Evolutionary conservation across 1,140 invertebrate species (phyloP), one percentile per base, ranked within the genome.

Genomic region (Macrotrachela quadricornifera): DNA sequence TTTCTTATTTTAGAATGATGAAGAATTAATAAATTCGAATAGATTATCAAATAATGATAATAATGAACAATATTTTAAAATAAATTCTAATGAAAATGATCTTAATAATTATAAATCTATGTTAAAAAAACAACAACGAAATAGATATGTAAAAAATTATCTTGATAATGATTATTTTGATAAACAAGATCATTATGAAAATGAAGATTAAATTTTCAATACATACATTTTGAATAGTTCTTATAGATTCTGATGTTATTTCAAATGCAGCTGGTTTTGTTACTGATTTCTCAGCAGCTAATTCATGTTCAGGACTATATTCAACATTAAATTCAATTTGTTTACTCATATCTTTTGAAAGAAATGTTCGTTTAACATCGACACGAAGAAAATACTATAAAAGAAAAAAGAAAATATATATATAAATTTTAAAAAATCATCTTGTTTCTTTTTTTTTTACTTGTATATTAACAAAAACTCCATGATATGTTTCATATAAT

Each of bases 401-500:
- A 47, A 51, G 50, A 49, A 59, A 53, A 46, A 55, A 50, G 54
- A 53, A 50, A 49, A 43, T 49, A 51, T 16, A 54, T 4, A 14
- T 46, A 10, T 39, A 21, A 21, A 15, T 38, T 15, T 37, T 39
- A 10, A 30, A 15, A 39, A 55, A n/a, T n/a, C n/a, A n/a, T n/a
- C n/a, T n/a, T n/a, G n/a, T n/a, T n/a, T n/a, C n/a, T n/a, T n/a
- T 16, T 46, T 40, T 46, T 48, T 16, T 49, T 61, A 74, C 71
- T 63, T 87, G 86, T 49, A 95, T 81, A 67, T 84, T 94, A 0
- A 95, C 82, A 68, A 91, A 94, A 10, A 94, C 86, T 1, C 88
- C 90, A 71, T 94, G 87, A 67, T 94, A 95, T 0, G 88, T 92
- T 76, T 95, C 87, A 68, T 88, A 82, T 0, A 94, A 70, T 12